Evolutionary conservation across 2,113 vertebrate species (phyloP), one percentile per base, ranked within the genome.

Genomic region (Seriola quinqueradiata): DNA sequence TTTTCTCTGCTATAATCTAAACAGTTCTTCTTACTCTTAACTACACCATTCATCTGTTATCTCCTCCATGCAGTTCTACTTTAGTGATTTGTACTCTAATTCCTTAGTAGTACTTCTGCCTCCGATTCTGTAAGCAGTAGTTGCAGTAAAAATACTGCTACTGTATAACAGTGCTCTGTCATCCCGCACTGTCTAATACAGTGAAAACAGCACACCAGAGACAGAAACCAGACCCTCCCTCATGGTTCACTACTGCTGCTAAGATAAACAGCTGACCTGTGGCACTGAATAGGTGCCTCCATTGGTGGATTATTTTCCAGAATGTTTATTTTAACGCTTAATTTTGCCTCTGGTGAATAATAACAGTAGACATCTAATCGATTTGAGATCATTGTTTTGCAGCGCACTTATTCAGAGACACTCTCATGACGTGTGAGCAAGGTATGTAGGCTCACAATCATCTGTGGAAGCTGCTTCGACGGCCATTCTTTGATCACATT

Each of bases 161-260:
- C 44, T 71, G 46, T 55, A n/a, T 19, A 48, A 6, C 11, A 57
- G 9, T 2, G 69, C 57, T 54, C 50, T 36, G 38, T 65, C 54
- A 9, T 66, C 34, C 38, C n/a, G 16, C 67, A 4, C 9, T 73
- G 52, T 60, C 55, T 82, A 58, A 13, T 7, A 4, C 40, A 48
- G 48, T 48, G 57, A 70, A 50, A 74, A 61, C 70, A 52, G 34
- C 74, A 73, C 69, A 81, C 42, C 7, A 28, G 76, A 86, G 46
- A 85, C 76, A 69, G 79, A 81, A 79, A 85, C 25, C 66, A 70
- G 58, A 81, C 16, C 61, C 73, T 46, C 74, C 55, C 76, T 74
- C 34, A 14, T 67, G 72, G 21, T 64, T 40, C 1, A 12, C 42
- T 71, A 48, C 28, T 82, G 52, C 38, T 57, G 21, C 73, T 70